A percentile compares a stretch with the other conserved stretches of the same genome.
Conservation (phyloP, 2,113 vertebrate genomes). For the Oreochromis tanganicae region DNA sequence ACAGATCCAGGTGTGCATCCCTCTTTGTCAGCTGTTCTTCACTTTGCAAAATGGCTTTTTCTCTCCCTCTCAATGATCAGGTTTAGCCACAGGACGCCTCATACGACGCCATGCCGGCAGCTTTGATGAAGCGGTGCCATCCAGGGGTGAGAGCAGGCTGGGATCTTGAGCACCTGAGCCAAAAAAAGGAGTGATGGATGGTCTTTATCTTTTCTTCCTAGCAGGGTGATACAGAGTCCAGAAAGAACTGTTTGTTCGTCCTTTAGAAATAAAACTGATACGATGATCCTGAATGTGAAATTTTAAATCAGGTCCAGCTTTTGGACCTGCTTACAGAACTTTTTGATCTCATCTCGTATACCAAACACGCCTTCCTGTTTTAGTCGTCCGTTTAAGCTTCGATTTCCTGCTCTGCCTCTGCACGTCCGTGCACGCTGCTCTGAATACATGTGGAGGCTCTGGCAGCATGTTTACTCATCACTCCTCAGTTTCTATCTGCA, state of each 20-base stretch:
- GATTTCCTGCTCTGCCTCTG: background rate
- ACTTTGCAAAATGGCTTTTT: no score
- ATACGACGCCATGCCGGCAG: fast-evolving
- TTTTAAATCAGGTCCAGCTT: background rate
- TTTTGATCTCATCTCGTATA: fast-evolving
- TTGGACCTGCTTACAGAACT: background rate
- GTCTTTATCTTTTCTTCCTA: background rate
- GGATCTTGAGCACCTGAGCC: background rate
- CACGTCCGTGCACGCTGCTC: background rate
- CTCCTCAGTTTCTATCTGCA: background rate
- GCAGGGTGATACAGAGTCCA: background rate
- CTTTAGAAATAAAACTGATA: background rate
- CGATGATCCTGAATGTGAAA: background rate
- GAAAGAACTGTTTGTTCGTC: background rate
- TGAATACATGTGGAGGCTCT: background rate
- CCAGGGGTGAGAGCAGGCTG: background rate
- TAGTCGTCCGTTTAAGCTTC: fast-evolving
- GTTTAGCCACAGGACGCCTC: background rate
- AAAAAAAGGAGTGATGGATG: background rate
- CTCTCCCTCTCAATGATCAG: no score
- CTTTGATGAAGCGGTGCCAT: background rate
- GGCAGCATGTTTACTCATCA: background rate
- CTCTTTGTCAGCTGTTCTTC: background rate
- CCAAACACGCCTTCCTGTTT: background rate
- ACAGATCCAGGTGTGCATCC: background rate